phyloP scores from a whole-genome alignment of 2,797 vertebrate species.

The Schizopygopsis malacanthus region DNA sequence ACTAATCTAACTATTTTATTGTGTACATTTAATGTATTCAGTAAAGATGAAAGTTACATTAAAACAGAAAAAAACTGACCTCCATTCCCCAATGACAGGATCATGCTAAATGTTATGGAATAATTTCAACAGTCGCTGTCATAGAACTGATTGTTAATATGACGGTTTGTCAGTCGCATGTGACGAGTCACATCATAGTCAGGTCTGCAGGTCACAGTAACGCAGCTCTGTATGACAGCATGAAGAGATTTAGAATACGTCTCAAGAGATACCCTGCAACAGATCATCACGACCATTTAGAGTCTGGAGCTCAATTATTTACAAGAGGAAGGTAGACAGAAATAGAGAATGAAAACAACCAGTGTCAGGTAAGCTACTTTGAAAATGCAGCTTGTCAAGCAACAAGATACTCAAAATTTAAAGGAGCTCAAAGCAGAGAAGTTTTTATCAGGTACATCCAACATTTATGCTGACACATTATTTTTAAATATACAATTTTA shows the following conservation, averaged over 20 bases:
- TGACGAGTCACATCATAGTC: slow-evolving; percentile 23
- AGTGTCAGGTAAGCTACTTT: neutral
- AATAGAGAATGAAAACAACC: slow-evolving; percentile 18
- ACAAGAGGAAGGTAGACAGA: slow-evolving; percentile 16
- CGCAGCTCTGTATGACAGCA: neutral
- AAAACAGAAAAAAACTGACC: neutral
- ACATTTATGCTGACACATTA: neutral
- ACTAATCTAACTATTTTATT: neutral
- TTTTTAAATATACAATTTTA: neutral
- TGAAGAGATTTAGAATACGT: slow-evolving; percentile 6
- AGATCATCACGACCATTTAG: neutral
- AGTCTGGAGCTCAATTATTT: slow-evolving; percentile 1
- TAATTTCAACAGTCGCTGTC: slow-evolving; percentile 4
- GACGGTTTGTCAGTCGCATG: slow-evolving; percentile 45
- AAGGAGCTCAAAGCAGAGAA: neutral
- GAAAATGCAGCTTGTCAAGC: slow-evolving; percentile 11
- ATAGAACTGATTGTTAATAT: neutral
- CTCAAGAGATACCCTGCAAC: neutral
- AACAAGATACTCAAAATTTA: slow-evolving; percentile 18
- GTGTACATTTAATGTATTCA: neutral
- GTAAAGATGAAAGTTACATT: neutral
- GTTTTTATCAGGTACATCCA: neutral
- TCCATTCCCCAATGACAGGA: neutral
- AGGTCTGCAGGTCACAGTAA: slow-evolving; percentile 26
- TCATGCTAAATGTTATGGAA: slow-evolving; percentile 15